Conservation (phyloP, 2,797 vertebrate genomes). For the Gallinago solitaria region DNA sequence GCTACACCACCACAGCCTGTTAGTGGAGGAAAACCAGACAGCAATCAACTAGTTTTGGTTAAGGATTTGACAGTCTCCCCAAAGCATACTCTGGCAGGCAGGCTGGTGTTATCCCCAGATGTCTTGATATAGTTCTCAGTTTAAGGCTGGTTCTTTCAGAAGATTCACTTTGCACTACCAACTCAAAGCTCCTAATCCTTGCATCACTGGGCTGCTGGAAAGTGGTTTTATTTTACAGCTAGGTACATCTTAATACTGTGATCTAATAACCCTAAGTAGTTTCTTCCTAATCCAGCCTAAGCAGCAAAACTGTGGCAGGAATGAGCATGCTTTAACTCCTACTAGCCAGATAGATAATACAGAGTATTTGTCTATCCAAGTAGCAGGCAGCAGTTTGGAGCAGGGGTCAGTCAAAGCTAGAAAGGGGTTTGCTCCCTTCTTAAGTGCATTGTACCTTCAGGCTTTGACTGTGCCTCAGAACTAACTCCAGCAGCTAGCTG, state of each 20-base stretch:
- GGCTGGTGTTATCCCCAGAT: background rate
- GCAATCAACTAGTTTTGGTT: background rate
- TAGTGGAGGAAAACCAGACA: background rate
- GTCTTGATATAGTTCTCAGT: background rate
- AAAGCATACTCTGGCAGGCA: background rate
- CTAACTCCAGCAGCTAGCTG: background rate
- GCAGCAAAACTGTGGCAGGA: background rate
- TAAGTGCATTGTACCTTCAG: background rate
- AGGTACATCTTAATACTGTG: background rate
- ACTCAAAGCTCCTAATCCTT: background rate
- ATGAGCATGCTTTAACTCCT: background rate
- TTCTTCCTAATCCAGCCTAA: background rate
- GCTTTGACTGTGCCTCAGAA: background rate
- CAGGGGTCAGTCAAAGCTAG: background rate
- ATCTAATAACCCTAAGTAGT: background rate
- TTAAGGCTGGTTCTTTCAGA: background rate
- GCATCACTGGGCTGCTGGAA: background rate
- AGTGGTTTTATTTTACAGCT: background rate
- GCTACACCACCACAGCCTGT: constrained; percentile 92
- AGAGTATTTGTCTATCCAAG: background rate
- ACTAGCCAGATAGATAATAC: background rate
- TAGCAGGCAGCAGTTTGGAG: background rate
- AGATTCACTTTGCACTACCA: background rate
- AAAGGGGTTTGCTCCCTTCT: background rate
- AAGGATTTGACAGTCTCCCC: background rate